Evolutionary conservation across 2,113 vertebrate genomes (phyloP).

Genomic region (Platycercus adscitus): DNA sequence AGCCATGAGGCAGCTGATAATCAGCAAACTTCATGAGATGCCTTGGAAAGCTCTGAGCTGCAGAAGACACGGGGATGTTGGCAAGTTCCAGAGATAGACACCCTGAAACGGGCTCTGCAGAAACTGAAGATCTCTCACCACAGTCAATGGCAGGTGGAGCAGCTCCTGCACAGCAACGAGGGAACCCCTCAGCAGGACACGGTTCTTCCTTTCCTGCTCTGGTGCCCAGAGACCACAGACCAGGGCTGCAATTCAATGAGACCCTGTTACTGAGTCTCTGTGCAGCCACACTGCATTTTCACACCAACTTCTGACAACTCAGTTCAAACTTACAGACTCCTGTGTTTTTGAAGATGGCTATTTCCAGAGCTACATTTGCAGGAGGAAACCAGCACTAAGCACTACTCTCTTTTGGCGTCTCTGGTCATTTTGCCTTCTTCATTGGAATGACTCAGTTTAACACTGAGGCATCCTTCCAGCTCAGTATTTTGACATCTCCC

Average conservation of each 20-base stretch:
- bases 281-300: background rate
- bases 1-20: background rate
- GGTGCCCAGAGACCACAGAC: background rate
- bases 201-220: background rate
- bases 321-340: background rate
- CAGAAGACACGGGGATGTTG: background rate
- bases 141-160: accelerated
- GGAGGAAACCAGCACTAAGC: background rate
- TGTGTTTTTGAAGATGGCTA: background rate
- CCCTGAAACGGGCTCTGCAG: background rate
- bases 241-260: background rate
- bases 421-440: background rate
- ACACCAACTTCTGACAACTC: background rate
- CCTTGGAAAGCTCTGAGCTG: background rate
- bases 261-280: background rate
- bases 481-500: background rate
- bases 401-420: background rate
- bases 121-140: background rate
- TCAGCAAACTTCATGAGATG: background rate
- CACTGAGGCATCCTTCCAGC: background rate
- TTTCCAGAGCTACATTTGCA: background rate
- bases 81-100: background rate
- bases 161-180: background rate
- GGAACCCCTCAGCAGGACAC: accelerated
- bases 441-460: background rate